phyloP scores from a whole-genome alignment of 2,113 vertebrate genomes.

The Strix uralensis region DNA sequence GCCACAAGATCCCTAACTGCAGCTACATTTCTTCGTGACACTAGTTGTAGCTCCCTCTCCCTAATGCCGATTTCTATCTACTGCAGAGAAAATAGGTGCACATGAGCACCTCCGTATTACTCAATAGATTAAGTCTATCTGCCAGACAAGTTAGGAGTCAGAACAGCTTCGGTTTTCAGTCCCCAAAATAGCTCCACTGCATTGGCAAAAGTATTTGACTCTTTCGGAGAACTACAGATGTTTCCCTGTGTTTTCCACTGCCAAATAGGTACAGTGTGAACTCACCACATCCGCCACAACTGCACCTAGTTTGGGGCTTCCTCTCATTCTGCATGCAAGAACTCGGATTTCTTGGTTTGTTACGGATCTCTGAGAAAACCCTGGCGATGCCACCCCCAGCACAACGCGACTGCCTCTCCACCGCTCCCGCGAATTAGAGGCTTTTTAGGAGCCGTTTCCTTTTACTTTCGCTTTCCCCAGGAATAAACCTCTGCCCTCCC shows the following conservation, averaged over 20 bases:
- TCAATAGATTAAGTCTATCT: neutral
- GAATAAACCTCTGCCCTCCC: neutral
- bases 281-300: neutral
- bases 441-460: neutral
- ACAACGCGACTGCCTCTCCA: neutral
- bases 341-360: neutral
- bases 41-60: neutral
- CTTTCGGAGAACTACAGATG: neutral
- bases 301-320: neutral
- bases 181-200: neutral
- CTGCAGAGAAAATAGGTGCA: neutral
- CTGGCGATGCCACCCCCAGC: neutral
- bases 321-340: neutral
- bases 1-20: neutral
- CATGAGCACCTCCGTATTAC: neutral
- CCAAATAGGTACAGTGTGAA: neutral
- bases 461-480: slow-evolving; percentile 1
- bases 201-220: neutral
- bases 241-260: neutral
- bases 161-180: neutral
- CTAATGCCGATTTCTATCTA: neutral
- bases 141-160: neutral
- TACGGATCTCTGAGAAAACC: neutral
- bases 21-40: neutral
- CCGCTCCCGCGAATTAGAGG: neutral